Evolutionary conservation across 2,888 invertebrate genomes (phyloP), one percentile per base, ranked within the genome.

Genomic region (Chrysolina oricalcia): DNA sequence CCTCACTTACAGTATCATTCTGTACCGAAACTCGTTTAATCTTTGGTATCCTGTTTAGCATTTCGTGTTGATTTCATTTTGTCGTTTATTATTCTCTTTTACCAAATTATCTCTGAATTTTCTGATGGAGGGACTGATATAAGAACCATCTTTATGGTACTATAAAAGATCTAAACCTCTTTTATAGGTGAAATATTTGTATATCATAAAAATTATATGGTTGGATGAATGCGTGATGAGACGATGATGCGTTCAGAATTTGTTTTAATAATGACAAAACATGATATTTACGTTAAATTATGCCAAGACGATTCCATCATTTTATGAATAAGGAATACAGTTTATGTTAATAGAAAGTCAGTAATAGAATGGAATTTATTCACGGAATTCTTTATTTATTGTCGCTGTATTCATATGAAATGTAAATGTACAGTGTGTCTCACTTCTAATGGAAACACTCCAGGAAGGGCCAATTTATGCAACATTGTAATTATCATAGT

Each of bases 91-190:
- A 48, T 10, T n/a, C 17, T 2, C 10, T 56, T 23, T 27, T 27
- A 59, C 59, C 17, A n/a, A 56, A 56, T 56, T 56, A 56, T 56
- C 53, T 56, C n/a, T 3, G 13, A 46, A 46, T 46, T 15, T 46
- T 5, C 46, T 46, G n/a, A 21, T 50, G 21, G 9, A 5, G 23
- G 13, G 23, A n/a, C 13, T 27, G 35, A 5, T 17, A 40, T 13
- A 53, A 53, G 53, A 40, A 53, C 40, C 66, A 50, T 48, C 27
- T 68, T 68, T 68, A 68, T 68, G 48, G 21, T 68, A 40, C 53
- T 53, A 68, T 68, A 68, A 68, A 68, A 68, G 21, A 68, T 35
- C 53, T 53, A n/a, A 68, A 53, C 11, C 17, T 17, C 23, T 23
- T 50, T 67, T 67, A 68, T 21, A 27, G 53, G 17, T n/a, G 53